phyloP scores from a whole-genome alignment of 2,888 invertebrate species.

The Leptinotarsa tumamoca region DNA sequence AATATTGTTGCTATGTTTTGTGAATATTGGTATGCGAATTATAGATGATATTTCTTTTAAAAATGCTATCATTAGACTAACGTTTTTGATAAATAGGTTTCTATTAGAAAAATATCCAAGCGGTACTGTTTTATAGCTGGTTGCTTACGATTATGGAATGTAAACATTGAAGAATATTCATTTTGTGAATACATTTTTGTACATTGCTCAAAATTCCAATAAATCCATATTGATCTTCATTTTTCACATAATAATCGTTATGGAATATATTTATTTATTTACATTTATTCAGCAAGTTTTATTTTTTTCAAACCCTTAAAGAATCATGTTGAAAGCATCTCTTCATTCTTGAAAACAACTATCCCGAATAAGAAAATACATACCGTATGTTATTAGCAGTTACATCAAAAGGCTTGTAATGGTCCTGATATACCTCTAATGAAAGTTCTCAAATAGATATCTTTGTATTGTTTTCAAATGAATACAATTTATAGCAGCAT shows the following conservation, averaged over 20 bases:
- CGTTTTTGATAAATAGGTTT: not conserved
- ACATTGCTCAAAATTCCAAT: slow-evolving; percentile 50
- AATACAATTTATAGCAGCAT: not conserved
- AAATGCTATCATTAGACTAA: slow-evolving; percentile 18
- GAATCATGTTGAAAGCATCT: too few species aligned
- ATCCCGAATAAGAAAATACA: too few species aligned
- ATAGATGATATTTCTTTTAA: not conserved
- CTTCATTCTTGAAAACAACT: too few species aligned
- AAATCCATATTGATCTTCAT: slow-evolving; percentile 40
- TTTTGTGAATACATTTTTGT: slow-evolving; percentile 43
- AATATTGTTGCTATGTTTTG: slow-evolving; percentile 47
- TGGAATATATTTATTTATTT: slow-evolving; percentile 50
- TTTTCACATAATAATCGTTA: slow-evolving; percentile 40
- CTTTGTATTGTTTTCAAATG: not conserved
- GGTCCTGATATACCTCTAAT: too few species aligned
- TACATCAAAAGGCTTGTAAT: too few species aligned
- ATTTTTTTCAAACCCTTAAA: not conserved
- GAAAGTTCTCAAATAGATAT: not conserved
- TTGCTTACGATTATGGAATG: slow-evolving; percentile 39
- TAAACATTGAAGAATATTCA: slow-evolving; percentile 37
- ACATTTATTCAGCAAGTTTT: slow-evolving; percentile 22
- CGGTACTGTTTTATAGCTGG: slow-evolving; percentile 46
- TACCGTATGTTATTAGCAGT: too few species aligned
- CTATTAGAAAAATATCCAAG: slow-evolving; percentile 36
- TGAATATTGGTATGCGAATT: slow-evolving; percentile 30